phyloP scores from a whole-genome alignment of 1,140 invertebrate species.

The Chironomus striatipennis region DNA sequence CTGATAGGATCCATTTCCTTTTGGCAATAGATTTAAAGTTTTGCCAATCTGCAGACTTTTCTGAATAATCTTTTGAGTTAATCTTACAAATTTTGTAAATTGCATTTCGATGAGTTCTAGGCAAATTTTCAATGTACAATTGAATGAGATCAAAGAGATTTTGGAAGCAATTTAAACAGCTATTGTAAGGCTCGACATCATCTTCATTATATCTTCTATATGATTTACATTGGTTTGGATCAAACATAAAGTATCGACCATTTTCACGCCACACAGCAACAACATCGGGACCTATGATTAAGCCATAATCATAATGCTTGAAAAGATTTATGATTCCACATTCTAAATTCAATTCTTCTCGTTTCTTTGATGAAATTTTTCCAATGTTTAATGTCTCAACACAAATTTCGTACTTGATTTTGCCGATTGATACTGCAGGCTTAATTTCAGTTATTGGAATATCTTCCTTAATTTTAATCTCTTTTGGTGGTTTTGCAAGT shows the following conservation, averaged over 20 bases:
- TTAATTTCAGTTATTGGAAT: constrained; percentile 15
- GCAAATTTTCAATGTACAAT: background rate
- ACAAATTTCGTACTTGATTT: background rate
- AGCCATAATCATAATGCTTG: background rate
- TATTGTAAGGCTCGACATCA: background rate
- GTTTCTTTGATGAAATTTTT: background rate
- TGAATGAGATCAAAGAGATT: background rate
- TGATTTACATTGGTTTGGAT: background rate
- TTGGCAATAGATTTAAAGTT: background rate
- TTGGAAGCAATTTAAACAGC: background rate
- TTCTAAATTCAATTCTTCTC: background rate
- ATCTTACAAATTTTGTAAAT: constrained; percentile 3
- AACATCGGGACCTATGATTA: background rate
- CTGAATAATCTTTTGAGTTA: background rate
- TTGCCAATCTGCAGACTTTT: background rate
- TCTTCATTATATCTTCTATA: background rate
- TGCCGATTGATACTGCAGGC: background rate
- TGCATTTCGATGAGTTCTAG: background rate
- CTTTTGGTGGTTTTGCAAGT: background rate
- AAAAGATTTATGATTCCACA: background rate
- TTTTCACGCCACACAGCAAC: background rate
- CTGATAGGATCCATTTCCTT: background rate
- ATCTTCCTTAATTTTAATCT: background rate
- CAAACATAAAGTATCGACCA: background rate
- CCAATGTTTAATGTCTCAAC: background rate